Conservation (phyloP, 1,140 invertebrate genomes). For the Acromyrmex charruanus region DNA sequence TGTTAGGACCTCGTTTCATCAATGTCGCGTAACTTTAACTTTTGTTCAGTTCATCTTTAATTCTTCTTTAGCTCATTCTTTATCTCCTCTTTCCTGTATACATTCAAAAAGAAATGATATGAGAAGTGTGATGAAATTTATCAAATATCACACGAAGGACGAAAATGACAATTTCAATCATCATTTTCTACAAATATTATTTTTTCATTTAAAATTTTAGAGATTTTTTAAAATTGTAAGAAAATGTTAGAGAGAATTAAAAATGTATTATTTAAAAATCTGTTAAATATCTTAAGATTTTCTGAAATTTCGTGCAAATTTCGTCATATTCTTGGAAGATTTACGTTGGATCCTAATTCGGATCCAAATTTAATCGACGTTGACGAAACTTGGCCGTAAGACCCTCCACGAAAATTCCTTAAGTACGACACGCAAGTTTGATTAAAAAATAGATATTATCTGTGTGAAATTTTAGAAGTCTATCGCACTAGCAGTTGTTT, state of each 20-base stretch:
- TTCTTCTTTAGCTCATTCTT: not conserved
- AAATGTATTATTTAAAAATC: slow-evolving; percentile 43
- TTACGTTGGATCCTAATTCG: not conserved
- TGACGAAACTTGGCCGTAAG: slow-evolving; percentile 15
- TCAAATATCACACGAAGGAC: not conserved
- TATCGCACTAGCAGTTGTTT: slow-evolving; percentile 39
- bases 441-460: slow-evolving; percentile 72
- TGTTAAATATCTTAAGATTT: not conserved
- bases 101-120: not conserved
- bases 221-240: slow-evolving; percentile 22
- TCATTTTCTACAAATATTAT: not conserved
- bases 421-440: slow-evolving; percentile 61
- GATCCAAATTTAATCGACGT: slow-evolving; percentile 17
- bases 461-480: slow-evolving; percentile 53
- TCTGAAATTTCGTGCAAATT: not conserved
- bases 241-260: slow-evolving; percentile 19
- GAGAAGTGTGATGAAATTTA: not conserved
- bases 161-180: not conserved
- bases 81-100: not conserved
- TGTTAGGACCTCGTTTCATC: slow-evolving; percentile 40
- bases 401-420: slow-evolving; percentile 9
- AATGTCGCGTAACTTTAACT: slow-evolving; percentile 18
- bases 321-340: not conserved
- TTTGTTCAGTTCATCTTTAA: not conserved
- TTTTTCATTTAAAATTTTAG: slow-evolving; percentile 1